Evolutionary conservation across 1,140 invertebrate genomes (phyloP), one percentile per base, ranked within the genome.

Genomic region (Aphaenogaster floridana): DNA sequence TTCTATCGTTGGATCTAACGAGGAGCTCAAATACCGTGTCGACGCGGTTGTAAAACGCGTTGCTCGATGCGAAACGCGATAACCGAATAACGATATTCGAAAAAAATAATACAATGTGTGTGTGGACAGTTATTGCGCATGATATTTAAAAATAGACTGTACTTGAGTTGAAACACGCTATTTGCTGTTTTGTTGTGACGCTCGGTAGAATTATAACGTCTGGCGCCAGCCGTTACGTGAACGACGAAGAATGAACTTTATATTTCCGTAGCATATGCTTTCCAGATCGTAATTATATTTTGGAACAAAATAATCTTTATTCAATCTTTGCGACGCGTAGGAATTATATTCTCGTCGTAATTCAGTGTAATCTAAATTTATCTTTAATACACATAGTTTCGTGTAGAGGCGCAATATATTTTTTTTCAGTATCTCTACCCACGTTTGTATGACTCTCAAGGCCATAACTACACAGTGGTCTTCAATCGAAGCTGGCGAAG

Each of bases 1-100:
- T 63, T 76, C 54, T 76, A 52, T 84, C 17, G 39, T 84, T 48
- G 54, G 57, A 36, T 50, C 42, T 84, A 84, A 84, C 21, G n/a
- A 39, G 17, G n/a, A 48, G 21, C 42, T 76, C 28, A 11, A 84
- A 59, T 34, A 54, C 11, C 28, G n/a, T 63, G 42, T 59, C 17
- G 9, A 15, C 5, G n/a, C 7, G 39, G 7, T 71, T 5, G 36
- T 7, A 45, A 76, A 42, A 15, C n/a, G 17, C 21, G 36, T 15
- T 36, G 45, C 1, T 68, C 3, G n/a, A 42, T 71, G 39, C 28
- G 52, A 45, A 59, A 57, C 1, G 0, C 8, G 21, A 57, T 54
- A 69, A 54, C 4, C 11, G 34, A 9, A 28, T 39, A 63, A 45
- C 8, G 42, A 61, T 48, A 34, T 11, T 45, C 0, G 39, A 7